These are phyloP conservation scores for Linyphia triangularis DNA, from an alignment of 2,888 invertebrate genomes.

Conservation along the genomic window DNA sequence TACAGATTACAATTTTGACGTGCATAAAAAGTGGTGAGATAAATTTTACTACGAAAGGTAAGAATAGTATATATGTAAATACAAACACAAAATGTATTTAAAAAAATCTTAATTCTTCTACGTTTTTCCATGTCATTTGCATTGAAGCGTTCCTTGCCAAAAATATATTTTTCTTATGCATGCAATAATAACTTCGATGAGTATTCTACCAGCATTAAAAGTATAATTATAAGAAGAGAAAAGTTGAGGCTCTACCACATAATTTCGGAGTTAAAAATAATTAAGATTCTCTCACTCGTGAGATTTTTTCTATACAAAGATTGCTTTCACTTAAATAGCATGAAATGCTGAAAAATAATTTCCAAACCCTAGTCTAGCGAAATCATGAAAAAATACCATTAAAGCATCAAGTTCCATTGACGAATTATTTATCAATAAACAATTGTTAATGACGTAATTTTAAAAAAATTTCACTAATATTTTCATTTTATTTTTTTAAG, in stretches of 20 bases:
- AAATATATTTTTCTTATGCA: neutral
- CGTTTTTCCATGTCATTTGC: no score
- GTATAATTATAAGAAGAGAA: neutral
- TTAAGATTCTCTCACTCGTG: neutral
- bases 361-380: neutral
- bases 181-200: neutral
- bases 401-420: neutral
- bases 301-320: neutral
- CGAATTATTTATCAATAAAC: conserved; percentile 53
- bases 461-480: conserved; percentile 25
- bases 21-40: no score
- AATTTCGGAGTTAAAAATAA: neutral
- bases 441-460: conserved; percentile 43
- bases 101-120: no score
- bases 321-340: neutral
- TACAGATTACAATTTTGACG: no score
- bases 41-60: no score
- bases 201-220: neutral
- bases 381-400: neutral
- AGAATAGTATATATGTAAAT: no score
- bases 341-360: neutral
- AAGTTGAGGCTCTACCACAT: neutral
- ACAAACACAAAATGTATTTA: no score
- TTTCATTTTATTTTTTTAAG: neutral
- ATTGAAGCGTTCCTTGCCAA: no score